phyloP scores from a whole-genome alignment of 2,888 invertebrate species.

The Hydrotaea diabolus region DNA sequence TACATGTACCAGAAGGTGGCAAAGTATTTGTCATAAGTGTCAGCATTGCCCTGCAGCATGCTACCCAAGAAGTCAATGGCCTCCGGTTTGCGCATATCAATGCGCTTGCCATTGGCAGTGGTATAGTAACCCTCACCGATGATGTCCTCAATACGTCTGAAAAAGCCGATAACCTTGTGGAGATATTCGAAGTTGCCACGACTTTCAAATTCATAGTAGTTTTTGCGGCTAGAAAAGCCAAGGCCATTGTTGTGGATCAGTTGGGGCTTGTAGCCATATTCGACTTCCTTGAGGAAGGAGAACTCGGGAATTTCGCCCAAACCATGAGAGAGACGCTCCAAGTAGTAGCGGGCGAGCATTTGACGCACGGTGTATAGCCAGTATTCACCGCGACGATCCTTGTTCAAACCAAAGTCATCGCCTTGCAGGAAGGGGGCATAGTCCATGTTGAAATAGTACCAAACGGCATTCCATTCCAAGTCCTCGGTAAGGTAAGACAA shows the following conservation, averaged over 20 bases:
- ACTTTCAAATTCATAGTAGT: constrained; percentile 81
- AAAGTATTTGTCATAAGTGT: constrained; percentile 71
- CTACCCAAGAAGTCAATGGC: constrained; percentile 82
- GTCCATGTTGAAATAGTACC: constrained; percentile 83
- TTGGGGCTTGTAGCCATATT: constrained; percentile 83
- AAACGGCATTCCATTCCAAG: constrained; percentile 84
- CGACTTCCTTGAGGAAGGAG: constrained; percentile 81
- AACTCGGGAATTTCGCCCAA: constrained; percentile 83
- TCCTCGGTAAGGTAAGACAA: constrained; percentile 87
- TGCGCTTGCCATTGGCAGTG: constrained; percentile 68
- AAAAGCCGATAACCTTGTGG: constrained; percentile 67
- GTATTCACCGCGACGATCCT: constrained; percentile 84
- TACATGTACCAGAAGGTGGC: constrained; percentile 70
- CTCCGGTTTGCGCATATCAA: constrained; percentile 75
- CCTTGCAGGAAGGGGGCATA: constrained; percentile 85
- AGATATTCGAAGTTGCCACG: constrained; percentile 73
- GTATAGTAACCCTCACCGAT: constrained; percentile 81
- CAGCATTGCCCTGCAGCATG: constrained; percentile 82
- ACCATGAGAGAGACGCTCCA: constrained; percentile 85
- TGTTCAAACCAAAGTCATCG: constrained; percentile 81
- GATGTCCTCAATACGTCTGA: constrained; percentile 81
- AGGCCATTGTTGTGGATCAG: constrained; percentile 83
- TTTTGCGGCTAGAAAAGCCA: constrained; percentile 83
- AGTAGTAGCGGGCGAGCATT: constrained; percentile 84
- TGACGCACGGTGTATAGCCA: constrained; percentile 85